Percentiles rank a stretch among this genome's conserved stretches.
These are phyloP conservation scores for Sinocyclocheilus anshuiensis DNA, from an alignment of 2,113 vertebrate species.

Conservation along the genomic window DNA sequence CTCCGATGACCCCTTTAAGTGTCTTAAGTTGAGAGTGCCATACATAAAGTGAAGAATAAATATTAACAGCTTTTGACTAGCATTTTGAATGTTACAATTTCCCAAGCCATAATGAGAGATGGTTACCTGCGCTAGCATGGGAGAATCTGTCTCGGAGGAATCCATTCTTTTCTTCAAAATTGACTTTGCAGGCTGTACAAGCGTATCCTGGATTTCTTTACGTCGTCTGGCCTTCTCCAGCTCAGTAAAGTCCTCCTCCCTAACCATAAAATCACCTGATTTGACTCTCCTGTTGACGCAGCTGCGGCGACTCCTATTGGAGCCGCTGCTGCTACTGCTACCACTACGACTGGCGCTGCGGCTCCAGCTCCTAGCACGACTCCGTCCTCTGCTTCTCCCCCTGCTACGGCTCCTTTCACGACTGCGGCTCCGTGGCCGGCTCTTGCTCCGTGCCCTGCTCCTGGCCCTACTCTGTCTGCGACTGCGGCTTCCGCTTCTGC, in stretches of 20 bases:
- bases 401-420: constrained; percentile 56
- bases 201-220: constrained; percentile 80
- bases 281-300: constrained; percentile 55
- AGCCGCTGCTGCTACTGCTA: constrained; percentile 69
- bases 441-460: constrained; percentile 59
- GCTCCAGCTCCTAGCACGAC: constrained; percentile 75
- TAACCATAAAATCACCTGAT: not conserved
- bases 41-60: not conserved
- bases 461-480: constrained; percentile 61
- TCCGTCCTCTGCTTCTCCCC: constrained; percentile 68
- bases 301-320: constrained; percentile 63
- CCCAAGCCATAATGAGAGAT: not conserved
- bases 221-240: constrained; percentile 82
- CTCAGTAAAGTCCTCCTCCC: constrained; percentile 80
- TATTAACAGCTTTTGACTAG: not conserved
- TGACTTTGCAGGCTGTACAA: constrained; percentile 88
- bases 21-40: not conserved
- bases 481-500: constrained; percentile 29
- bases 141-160: constrained; percentile 74
- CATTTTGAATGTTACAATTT: not conserved
- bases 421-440: constrained; percentile 36
- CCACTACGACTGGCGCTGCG: constrained; percentile 50
- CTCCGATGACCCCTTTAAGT: not conserved
- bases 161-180: constrained; percentile 91
- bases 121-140: constrained; percentile 69